Evolutionary conservation across 2,113 vertebrate genomes (phyloP).

Genomic region (Chaenogobius annularis): DNA sequence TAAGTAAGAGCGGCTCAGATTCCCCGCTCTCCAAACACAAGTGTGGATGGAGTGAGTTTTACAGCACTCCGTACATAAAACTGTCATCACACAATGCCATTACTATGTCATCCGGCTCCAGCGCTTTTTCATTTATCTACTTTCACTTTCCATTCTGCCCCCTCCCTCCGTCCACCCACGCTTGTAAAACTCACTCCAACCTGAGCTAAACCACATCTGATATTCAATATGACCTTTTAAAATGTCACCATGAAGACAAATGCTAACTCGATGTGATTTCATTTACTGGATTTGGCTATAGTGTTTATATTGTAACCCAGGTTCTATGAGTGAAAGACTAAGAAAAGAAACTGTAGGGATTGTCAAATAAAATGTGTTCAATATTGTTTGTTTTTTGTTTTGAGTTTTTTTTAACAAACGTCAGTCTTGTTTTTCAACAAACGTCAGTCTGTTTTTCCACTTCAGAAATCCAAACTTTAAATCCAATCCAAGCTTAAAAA

Average conservation of each 20-base stretch:
- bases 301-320: not conserved
- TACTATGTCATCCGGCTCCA: conserved; percentile 47
- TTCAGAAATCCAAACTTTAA: too few species aligned
- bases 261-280: not conserved
- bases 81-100: conserved; percentile 56
- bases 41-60: conserved; percentile 29
- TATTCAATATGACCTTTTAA: conserved; percentile 10
- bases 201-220: conserved; percentile 4
- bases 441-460: too few species aligned
- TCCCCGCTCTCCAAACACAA: conserved; percentile 15
- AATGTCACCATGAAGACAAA: conserved; percentile 4
- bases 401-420: not conserved
- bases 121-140: conserved; percentile 31
- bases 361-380: not conserved
- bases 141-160: conserved; percentile 31
- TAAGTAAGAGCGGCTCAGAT: conserved; percentile 4
- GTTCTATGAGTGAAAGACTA: not conserved
- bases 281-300: not conserved
- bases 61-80: conserved; percentile 45
- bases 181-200: not conserved
- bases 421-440: too few species aligned
- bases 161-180: not conserved
- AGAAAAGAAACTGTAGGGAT: not conserved
- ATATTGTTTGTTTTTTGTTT: too few species aligned
- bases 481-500: too few species aligned